A percentile compares a stretch with the other conserved stretches of the same genome.
Evolutionary conservation across 37 sponge, comb jelly and placozoan species (phyloP).

Genomic region (Eunapius fragilis): DNA sequence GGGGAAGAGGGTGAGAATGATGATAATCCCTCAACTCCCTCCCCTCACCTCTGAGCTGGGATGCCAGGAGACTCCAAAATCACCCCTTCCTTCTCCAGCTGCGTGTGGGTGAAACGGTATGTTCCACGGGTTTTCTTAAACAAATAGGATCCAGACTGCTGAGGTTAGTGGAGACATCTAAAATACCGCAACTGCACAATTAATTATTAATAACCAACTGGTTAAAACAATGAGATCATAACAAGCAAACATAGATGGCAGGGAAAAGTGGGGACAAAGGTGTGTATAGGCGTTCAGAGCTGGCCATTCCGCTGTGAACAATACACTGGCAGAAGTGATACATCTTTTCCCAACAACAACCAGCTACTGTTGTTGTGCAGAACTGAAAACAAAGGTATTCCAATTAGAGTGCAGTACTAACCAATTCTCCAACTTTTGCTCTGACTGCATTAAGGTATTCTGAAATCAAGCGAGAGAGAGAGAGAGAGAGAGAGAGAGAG

Average conservation of each 20-base stretch:
- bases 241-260: not conserved
- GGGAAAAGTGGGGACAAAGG: not conserved
- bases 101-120: conserved; percentile 64
- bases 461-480: conserved; percentile 18
- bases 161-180: not conserved
- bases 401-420: conserved; percentile 39
- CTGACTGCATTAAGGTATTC: conserved; percentile 81
- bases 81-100: conserved; percentile 86
- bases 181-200: not conserved
- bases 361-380: conserved; percentile 8
- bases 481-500: conserved; percentile 19
- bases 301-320: not conserved
- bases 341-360: not conserved
- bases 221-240: not conserved
- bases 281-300: not conserved
- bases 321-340: not conserved
- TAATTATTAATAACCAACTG: not conserved
- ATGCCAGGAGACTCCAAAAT: conserved; percentile 82
- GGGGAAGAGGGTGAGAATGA: not conserved
- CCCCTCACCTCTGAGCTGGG: conserved; percentile 59
- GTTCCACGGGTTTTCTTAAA: conserved; percentile 52
- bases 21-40: no score
- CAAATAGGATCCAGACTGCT: conserved; percentile 9
- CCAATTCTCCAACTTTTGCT: conserved; percentile 79
- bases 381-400: not conserved